Conservation (phyloP, 2,797 vertebrate species). For the Gobio occitaniae region DNA sequence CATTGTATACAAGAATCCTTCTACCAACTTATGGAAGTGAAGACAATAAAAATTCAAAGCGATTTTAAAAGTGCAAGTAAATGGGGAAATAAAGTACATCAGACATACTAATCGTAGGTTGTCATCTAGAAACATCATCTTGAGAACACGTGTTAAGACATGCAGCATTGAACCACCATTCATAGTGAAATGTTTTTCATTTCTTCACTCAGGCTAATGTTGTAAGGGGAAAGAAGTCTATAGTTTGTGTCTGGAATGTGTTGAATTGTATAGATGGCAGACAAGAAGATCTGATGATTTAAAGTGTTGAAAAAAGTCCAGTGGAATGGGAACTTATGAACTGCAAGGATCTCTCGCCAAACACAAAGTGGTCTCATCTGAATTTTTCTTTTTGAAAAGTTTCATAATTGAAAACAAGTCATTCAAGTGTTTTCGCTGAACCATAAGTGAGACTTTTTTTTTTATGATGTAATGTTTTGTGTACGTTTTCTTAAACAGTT, state of each 20-base stretch:
- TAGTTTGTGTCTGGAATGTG: slow-evolving; percentile 63
- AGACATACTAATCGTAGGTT: slow-evolving; percentile 58
- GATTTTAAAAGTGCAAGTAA: slow-evolving; percentile 4
- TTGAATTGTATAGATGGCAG: not conserved
- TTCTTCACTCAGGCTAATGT: slow-evolving; percentile 41
- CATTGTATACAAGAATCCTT: slow-evolving; percentile 1
- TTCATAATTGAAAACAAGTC: not conserved
- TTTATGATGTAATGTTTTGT: not conserved
- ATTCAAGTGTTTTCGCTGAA: not conserved
- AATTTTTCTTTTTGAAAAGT: not conserved
- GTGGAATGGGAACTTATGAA: not conserved
- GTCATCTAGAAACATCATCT: slow-evolving; percentile 27
- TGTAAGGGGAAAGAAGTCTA: slow-evolving; percentile 35
- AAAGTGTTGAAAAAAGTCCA: not conserved
- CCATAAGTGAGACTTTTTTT: not conserved
- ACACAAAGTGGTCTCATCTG: not conserved
- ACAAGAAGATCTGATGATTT: not conserved
- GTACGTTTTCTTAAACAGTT: not conserved
- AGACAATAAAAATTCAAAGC: not conserved
- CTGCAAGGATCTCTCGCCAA: not conserved
- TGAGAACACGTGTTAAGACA: slow-evolving; percentile 47
- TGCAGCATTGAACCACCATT: slow-evolving; percentile 34
- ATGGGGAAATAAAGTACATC: slow-evolving; percentile 34
- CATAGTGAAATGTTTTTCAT: slow-evolving; percentile 37
- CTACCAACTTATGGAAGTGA: not conserved